Conservation (phyloP, 2,113 vertebrate genomes). For the Crotalus horridus region DNA sequence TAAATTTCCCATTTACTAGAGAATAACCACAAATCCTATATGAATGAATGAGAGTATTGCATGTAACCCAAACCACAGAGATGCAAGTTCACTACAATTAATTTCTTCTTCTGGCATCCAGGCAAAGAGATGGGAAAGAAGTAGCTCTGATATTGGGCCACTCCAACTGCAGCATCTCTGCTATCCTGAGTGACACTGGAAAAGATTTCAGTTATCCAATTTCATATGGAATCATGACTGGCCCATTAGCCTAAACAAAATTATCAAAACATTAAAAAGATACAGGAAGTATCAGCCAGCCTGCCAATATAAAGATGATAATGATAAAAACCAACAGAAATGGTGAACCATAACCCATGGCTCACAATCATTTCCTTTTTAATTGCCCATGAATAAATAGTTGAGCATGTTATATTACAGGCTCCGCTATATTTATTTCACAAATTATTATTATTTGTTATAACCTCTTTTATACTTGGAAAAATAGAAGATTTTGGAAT, state of each 20-base stretch:
- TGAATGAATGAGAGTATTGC: neutral
- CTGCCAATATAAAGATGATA: neutral
- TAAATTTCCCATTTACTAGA: neutral
- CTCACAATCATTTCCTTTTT: neutral
- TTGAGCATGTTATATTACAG: neutral
- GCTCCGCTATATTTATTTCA: neutral
- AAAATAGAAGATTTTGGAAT: neutral
- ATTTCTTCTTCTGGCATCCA: neutral
- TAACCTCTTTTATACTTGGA: neutral
- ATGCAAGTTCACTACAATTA: neutral
- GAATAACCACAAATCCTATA: neutral
- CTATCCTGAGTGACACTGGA: neutral
- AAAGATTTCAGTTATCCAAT: neutral
- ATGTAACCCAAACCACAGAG: neutral
- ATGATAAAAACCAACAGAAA: neutral
- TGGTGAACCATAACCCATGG: neutral
- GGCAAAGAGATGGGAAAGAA: neutral
- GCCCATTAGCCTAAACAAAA: neutral
- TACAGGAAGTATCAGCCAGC: neutral
- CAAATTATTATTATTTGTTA: neutral
- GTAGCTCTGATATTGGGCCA: neutral
- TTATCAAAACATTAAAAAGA: neutral
- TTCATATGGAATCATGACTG: neutral
- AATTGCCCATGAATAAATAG: neutral
- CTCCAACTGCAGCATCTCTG: neutral